Base-by-base conservation (phyloP, 2,113 vertebrate genomes). In the Larimichthys crocea region DNA sequence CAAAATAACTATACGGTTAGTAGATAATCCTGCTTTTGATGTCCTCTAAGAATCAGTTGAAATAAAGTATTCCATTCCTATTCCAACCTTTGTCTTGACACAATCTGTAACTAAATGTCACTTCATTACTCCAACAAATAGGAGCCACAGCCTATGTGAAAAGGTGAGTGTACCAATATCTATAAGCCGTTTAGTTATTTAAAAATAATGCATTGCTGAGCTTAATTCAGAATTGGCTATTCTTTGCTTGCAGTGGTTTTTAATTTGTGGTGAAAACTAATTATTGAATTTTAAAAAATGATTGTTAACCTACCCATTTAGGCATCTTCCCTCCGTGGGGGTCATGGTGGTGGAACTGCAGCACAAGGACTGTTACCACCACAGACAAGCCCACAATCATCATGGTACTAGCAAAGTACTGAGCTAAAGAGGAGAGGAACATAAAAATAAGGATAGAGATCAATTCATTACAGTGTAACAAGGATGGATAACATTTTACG, bases 351-450 rank as follows among this genome's bases (percentile, higher is more conserved):
- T 98, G 97, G 91, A 97, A 97, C 90, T 97, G 96, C 24, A 98
- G 95, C n/a, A 98, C 96, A 56, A 98, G 93, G 42, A 97, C 96
- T 2, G 97, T 98, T 49, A 98, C 96, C 35, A 98, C 95, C 65
- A 98, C 96, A 19, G 97, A 98, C 59, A 97, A 88, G 40, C 96
- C 97, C 84, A 97, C 96, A 0, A 98, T 97, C 91, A 97, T 96
- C 97, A 98, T 97, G 79, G 97, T 97, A 84, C 96, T 97, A 8
- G 97, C 96, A 1, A 98, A 97, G 92, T 98, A 98, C 85, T 97
- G 97, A 89, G 96, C 97, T 98, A 88, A 67, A 85, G 81, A 82
- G 48, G 56, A 52, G 60, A 26, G 72, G 2, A 22, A 57, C 24
- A 80, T n/a, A 52, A n/a, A 11, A 50, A 26, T 24, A n/a, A 16